Evolutionary conservation across 2,888 invertebrate genomes (phyloP), one percentile per base, ranked within the genome.

Genomic region (Thelaira solivaga): DNA sequence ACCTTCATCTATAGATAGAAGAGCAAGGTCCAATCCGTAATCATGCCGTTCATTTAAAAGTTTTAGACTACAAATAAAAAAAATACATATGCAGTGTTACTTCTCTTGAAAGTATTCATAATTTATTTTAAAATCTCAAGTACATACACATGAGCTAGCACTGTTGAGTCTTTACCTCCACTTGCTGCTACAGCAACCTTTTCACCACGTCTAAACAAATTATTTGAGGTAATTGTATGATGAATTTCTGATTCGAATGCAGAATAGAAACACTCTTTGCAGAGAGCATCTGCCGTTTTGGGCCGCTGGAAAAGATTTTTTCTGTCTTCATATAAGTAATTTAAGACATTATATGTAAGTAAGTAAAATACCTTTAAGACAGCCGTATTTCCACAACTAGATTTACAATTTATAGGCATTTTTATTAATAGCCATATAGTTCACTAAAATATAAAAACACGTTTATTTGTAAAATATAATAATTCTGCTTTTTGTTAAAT

Each of bases 1-100:
- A 69, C 99, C 98, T 91, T 99, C 99, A 88, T 99, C 99, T 81
- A 99, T 97, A 0, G 99, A 99, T 39, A 99, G 90, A 26, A 99
- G 90, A 82, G 96, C 92, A 39, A 99, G 90, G 69, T 98, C 92
- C 11, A 99, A 90, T 0, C 96, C 96, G 90, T 99, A 99, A 80
- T 95, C 90, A 88, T 98, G 93, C 53, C 94, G 92, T 83, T 96
- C 93, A 88, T 99, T 99, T 10, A 99, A 90, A 2, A 94, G 90
- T 90, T 98, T 98, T 84, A 99, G 36, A 0, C 86, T 86, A n/a
- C n/a, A n/a, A n/a, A n/a, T n/a, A n/a, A n/a, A n/a, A n/a, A n/a
- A 49, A 24, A 69, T 24, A 55, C 3, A 65, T 2, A 4, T 20
- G 3, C 20, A 18, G 6, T 57, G n/a, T n/a, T n/a, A 24, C 20